phyloP scores from a whole-genome alignment of 2,888 invertebrate species.

The Apocheima hispidaria region DNA sequence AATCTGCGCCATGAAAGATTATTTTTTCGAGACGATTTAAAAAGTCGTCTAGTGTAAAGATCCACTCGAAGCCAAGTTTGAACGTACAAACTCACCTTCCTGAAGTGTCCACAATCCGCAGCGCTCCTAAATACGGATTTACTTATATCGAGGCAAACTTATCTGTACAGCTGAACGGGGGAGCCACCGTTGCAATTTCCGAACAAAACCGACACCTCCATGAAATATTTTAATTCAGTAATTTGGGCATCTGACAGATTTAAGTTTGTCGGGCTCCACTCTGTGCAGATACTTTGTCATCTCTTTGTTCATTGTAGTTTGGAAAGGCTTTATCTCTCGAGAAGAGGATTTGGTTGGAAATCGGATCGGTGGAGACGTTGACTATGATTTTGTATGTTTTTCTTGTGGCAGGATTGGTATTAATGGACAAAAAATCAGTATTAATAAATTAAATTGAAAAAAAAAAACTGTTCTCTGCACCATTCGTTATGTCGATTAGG shows the following conservation, averaged over 20 bases:
- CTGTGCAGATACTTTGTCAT: constrained; percentile 42
- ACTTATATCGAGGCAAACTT: constrained; percentile 49
- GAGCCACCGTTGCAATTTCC: not conserved
- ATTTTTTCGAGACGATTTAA: not conserved
- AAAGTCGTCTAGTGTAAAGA: constrained; percentile 58
- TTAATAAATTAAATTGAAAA: no score
- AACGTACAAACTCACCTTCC: constrained; percentile 60
- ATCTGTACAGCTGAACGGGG: not conserved
- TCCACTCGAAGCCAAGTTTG: constrained; percentile 50
- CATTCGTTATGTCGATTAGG: no score
- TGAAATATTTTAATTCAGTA: not conserved
- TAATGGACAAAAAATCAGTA: no score
- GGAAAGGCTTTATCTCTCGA: constrained; percentile 11
- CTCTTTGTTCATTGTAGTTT: constrained; percentile 39
- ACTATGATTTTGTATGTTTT: not conserved
- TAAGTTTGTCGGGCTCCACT: constrained; percentile 35
- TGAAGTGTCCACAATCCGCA: constrained; percentile 70
- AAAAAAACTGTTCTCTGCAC: no score
- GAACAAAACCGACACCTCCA: not conserved
- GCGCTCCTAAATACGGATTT: constrained; percentile 78
- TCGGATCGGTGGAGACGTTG: not conserved
- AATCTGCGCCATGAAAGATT: not conserved
- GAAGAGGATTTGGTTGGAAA: constrained; percentile 7
- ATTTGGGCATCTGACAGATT: not conserved
- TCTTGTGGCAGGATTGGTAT: not conserved